Evolutionary conservation across 1,140 invertebrate genomes (phyloP).

Genomic region (Trypoxylus dichotomus): DNA sequence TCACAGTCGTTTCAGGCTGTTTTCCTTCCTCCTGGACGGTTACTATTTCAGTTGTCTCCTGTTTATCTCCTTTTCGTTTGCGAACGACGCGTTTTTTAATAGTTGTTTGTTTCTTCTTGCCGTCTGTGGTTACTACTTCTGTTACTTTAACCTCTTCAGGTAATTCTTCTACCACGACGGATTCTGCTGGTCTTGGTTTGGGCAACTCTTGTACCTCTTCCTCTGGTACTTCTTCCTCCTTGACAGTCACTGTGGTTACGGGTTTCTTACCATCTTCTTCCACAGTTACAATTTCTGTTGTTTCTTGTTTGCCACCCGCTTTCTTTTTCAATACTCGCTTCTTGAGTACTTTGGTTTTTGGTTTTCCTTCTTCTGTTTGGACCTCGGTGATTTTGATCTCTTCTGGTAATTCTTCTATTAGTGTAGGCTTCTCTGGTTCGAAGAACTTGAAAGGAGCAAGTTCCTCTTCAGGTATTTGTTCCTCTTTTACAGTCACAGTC

Average conservation of each 20-base stretch:
- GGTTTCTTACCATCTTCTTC: constrained; percentile 53
- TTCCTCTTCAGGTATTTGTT: constrained; percentile 36
- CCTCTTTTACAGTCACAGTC: constrained; percentile 52
- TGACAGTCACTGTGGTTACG: constrained; percentile 47
- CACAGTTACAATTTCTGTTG: constrained; percentile 52
- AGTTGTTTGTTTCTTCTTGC: constrained; percentile 41
- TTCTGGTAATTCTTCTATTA: constrained; percentile 44
- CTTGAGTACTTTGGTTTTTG: neutral
- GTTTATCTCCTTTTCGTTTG: constrained; percentile 41
- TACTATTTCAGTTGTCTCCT: constrained; percentile 51
- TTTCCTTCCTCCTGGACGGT: constrained; percentile 47
- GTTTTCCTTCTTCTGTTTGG: too few relatives aligned
- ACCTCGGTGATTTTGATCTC: too few relatives aligned
- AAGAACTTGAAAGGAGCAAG: constrained; percentile 34
- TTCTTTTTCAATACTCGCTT: constrained; percentile 36
- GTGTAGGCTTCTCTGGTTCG: constrained; percentile 35
- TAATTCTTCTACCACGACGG: constrained; percentile 41
- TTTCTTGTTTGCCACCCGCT: constrained; percentile 42
- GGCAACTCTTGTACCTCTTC: too few relatives aligned
- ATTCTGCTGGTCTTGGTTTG: too few relatives aligned
- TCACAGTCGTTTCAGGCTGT: constrained; percentile 36
- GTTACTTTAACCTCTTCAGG: constrained; percentile 50
- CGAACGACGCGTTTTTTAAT: constrained; percentile 45
- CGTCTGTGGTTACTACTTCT: constrained; percentile 53
- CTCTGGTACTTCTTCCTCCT: too few relatives aligned